Conservation (phyloP, 2,797 vertebrate species). For the Danio kyathit region DNA sequence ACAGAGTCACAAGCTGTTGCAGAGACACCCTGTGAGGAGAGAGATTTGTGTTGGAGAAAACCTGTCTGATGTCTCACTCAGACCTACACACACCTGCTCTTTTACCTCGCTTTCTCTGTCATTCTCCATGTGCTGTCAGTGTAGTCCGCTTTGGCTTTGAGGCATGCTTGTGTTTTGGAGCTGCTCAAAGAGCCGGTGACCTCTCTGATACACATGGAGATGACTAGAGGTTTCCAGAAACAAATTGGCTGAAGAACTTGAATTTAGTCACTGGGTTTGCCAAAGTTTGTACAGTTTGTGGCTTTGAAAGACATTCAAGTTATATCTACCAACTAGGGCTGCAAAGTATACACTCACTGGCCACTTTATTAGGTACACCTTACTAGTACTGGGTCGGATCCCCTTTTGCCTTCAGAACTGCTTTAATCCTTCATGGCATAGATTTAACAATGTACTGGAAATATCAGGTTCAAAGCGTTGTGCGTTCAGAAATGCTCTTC, state of each 20-base stretch:
- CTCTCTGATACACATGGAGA: background rate
- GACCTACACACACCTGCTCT: conserved; percentile 62
- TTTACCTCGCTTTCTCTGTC: conserved; percentile 40
- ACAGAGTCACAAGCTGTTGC: conserved; percentile 12
- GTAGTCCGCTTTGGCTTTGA: conserved; percentile 1
- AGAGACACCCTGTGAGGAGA: background rate
- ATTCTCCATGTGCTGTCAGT: background rate
- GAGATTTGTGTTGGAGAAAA: conserved; percentile 24
- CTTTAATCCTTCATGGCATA: too few species aligned
- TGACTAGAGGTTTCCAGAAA: background rate
- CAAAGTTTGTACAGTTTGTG: background rate
- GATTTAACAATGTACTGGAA: too few species aligned
- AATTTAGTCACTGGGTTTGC: background rate
- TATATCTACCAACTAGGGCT: background rate
- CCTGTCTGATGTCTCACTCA: conserved; percentile 37
- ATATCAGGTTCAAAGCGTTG: too few species aligned
- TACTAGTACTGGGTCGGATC: too few species aligned
- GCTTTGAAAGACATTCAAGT: background rate
- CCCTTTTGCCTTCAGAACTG: too few species aligned
- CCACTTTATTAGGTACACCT: too few species aligned
- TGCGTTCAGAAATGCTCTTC: too few species aligned
- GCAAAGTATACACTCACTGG: too few species aligned
- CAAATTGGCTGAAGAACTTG: background rate
- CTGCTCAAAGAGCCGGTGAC: background rate
- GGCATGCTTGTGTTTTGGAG: conserved; percentile 1